These are phyloP conservation scores for Calephelis nemesis DNA, from an alignment of 1,140 invertebrate genomes.

Conservation along the genomic window DNA sequence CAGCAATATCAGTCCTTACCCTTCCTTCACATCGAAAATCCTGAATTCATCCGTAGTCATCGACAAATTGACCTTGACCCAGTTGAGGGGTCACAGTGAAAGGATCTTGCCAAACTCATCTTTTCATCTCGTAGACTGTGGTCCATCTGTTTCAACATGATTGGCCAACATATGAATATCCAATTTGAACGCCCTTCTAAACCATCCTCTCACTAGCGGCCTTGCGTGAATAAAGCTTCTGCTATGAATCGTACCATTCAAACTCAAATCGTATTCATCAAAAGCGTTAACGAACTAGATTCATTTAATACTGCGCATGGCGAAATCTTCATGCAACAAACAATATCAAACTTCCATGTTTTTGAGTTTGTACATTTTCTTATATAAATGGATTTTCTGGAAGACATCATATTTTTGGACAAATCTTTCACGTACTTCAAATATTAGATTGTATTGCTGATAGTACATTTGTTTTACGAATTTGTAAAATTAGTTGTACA, in stretches of 20 bases:
- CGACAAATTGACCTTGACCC: conserved; percentile 72
- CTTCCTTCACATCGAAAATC: conserved; percentile 22
- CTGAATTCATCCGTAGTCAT: conserved; percentile 22
- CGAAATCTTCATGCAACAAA: neutral
- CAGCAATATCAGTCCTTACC: conserved; percentile 35
- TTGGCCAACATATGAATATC: conserved; percentile 39
- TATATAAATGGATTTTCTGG: too few relatives aligned
- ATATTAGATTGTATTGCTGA: too few relatives aligned
- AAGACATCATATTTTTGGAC: too few relatives aligned
- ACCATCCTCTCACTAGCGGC: conserved; percentile 38
- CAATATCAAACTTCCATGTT: too few relatives aligned
- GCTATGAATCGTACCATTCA: conserved; percentile 19
- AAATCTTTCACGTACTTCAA: too few relatives aligned
- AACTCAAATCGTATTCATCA: conserved; percentile 5
- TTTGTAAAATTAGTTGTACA: too few relatives aligned
- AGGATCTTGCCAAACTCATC: conserved; percentile 32
- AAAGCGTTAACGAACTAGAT: conserved; percentile 3
- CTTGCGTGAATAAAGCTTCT: conserved; percentile 27
- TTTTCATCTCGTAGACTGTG: conserved; percentile 36
- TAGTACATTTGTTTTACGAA: too few relatives aligned
- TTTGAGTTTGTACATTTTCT: too few relatives aligned
- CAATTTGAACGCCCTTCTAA: conserved; percentile 36
- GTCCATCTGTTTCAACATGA: conserved; percentile 35
- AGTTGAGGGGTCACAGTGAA: conserved; percentile 49
- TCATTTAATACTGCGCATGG: neutral